Percentiles rank a stretch among this genome's conserved stretches.
Evolutionary conservation across 2,888 invertebrate species (phyloP).

Genomic region (Fragum whitleyi): DNA sequence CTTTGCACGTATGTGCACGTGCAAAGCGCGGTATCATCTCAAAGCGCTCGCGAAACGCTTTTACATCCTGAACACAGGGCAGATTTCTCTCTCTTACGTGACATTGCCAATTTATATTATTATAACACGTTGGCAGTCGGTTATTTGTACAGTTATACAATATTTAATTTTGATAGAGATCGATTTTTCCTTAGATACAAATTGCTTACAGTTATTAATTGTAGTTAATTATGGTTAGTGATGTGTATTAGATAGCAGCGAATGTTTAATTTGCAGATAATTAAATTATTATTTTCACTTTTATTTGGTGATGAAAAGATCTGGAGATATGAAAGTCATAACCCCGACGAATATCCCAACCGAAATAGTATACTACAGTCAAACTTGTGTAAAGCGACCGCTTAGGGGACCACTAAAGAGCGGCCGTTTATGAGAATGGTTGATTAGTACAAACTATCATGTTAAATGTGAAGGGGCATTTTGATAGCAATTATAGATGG

Average conservation of each 20-base stretch:
- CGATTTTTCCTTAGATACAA: constrained; percentile 17
- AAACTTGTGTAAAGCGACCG: too few species aligned
- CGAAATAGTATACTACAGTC: too few species aligned
- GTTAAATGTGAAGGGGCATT: too few species aligned
- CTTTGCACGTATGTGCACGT: too few species aligned
- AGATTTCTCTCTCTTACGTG: background rate
- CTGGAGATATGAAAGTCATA: background rate
- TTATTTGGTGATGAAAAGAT: background rate
- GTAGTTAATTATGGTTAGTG: background rate
- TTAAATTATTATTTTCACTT: constrained; percentile 25
- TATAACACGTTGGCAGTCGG: background rate
- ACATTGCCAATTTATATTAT: background rate
- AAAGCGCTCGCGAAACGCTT: too few species aligned
- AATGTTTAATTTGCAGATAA: constrained; percentile 12
- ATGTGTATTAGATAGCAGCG: constrained; percentile 12
- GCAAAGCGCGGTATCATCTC: too few species aligned
- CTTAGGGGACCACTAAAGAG: too few species aligned
- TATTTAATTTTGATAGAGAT: constrained; percentile 22
- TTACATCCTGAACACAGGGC: too few species aligned
- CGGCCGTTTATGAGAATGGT: too few species aligned
- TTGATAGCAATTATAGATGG: too few species aligned
- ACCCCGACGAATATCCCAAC: background rate
- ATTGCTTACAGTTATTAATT: constrained; percentile 18
- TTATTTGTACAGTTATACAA: constrained; percentile 28
- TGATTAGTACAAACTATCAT: too few species aligned